Evolutionary conservation across 2,888 invertebrate species (phyloP).

Genomic region (Salticus scenicus): DNA sequence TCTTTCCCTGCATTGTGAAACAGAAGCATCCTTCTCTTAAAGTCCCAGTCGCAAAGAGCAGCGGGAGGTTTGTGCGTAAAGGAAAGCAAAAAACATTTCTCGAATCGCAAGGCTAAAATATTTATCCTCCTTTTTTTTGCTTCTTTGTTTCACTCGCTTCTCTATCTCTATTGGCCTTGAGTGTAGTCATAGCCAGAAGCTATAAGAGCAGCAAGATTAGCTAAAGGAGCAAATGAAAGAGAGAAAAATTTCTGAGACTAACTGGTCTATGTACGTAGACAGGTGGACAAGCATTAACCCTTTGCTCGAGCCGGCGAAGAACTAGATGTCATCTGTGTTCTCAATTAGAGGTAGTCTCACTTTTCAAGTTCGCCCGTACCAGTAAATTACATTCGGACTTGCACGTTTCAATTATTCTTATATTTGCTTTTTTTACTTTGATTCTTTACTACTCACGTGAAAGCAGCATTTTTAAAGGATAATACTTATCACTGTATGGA

Average conservation of each 20-base stretch:
- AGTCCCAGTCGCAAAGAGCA: neutral
- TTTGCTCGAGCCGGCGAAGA: neutral
- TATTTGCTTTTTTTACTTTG: too few species aligned
- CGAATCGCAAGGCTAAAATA: slow-evolving; percentile 22
- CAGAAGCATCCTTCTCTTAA: neutral
- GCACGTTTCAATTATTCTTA: too few species aligned
- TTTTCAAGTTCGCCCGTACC: slow-evolving; percentile 19
- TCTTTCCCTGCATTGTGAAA: too few species aligned
- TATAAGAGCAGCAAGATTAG: slow-evolving; percentile 28
- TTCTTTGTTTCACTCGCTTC: neutral
- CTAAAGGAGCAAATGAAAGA: neutral
- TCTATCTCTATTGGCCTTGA: slow-evolving; percentile 12
- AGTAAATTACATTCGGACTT: neutral
- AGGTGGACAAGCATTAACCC: slow-evolving; percentile 27
- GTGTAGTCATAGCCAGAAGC: slow-evolving; percentile 26
- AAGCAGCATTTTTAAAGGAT: too few species aligned
- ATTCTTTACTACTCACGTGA: too few species aligned
- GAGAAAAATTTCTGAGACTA: neutral
- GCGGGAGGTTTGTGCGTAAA: neutral
- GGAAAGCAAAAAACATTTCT: slow-evolving; percentile 12
- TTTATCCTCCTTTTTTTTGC: slow-evolving; percentile 16
- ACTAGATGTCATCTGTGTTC: neutral
- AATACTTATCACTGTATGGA: too few species aligned
- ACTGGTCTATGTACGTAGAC: slow-evolving; percentile 10
- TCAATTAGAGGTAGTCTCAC: slow-evolving; percentile 17